Evolutionary conservation across 2,797 vertebrate genomes (phyloP), one percentile per base, ranked within the genome.

Genomic region (Leptatherina wallacei): DNA sequence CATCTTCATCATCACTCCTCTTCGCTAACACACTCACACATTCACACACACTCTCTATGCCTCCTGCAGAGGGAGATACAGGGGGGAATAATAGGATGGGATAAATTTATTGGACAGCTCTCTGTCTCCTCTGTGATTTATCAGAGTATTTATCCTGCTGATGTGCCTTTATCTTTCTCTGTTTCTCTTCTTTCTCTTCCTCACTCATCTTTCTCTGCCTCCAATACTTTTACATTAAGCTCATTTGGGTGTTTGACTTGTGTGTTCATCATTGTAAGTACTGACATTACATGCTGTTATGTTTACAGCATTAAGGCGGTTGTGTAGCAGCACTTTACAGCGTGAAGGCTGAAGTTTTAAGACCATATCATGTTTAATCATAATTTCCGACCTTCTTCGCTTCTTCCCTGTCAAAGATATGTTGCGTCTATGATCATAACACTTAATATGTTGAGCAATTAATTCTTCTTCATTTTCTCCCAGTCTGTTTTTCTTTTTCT

Each of bases 1-100:
- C 76, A 75, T 91, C 88, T 89, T 82, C 85, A 84, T 87, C 83
- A 87, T 90, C 83, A 59, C 82, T 70, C 61, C 58, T 58, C 70
- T 55, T 57, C 63, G 20, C 52, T 42, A 42, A 38, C 67, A 55
- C 71, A 24, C 59, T 49, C 71, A 29, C 52, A 69, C 68, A 72
- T 63, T 61, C 61, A 57, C 67, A 70, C 47, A 22, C 61, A 40
- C 61, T 44, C 32, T 75, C 73, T 63, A 73, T 79, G 62, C 83
- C 77, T 81, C 80, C 88, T 89, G 86, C 80, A 56, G 82, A 65
- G 77, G 60, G 81, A 89, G 86, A 88, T 85, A 86, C 77, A 72
- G 54, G 29, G 40, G 66, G 61, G 51, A 77, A 87, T 84, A 84
- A 87, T 78, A 35, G 78, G 36, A 74, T 42, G 67, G 71, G 80